Evolutionary conservation across 2,888 invertebrate genomes (phyloP), one percentile per base, ranked within the genome.

Genomic region (Leptogaster cylindrica): DNA sequence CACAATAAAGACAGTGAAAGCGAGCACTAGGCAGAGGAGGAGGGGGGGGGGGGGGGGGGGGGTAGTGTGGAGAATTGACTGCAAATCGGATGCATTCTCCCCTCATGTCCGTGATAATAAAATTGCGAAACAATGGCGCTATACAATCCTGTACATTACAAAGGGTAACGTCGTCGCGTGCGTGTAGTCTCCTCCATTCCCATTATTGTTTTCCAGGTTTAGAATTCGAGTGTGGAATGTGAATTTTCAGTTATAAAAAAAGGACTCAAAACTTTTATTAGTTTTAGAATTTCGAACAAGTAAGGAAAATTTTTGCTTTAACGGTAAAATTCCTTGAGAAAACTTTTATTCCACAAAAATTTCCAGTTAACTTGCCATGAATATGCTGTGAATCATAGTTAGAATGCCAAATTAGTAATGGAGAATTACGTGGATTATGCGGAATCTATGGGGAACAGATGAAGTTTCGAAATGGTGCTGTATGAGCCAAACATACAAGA

Each of bases 51-150:
- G n/a, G n/a, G n/a, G n/a, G n/a, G n/a, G n/a, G n/a, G n/a, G n/a
- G n/a, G n/a, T n/a, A n/a, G n/a, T n/a, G n/a, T n/a, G n/a, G n/a
- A n/a, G n/a, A n/a, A n/a, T n/a, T n/a, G n/a, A n/a, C n/a, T n/a
- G n/a, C n/a, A n/a, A n/a, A n/a, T n/a, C n/a, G n/a, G n/a, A n/a
- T n/a, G n/a, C n/a, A n/a, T n/a, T n/a, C n/a, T n/a, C n/a, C n/a
- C n/a, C n/a, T n/a, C n/a, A n/a, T n/a, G n/a, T n/a, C n/a, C 20
- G 10, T 14, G 50, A 25, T 25, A 50, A 50, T 50, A 27, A 50
- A 50, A 50, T 50, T 16, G 23, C 25, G 14, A 50, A 50, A 50
- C 50, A 50, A 27, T 27, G 28, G 50, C 14, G 25, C 28, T 48
- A 12, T 48, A 25, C 48, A 48, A 20, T 48, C 25, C 18, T 18